Evolutionary conservation across 1,140 invertebrate species (phyloP).

Genomic region (Delia radicum): DNA sequence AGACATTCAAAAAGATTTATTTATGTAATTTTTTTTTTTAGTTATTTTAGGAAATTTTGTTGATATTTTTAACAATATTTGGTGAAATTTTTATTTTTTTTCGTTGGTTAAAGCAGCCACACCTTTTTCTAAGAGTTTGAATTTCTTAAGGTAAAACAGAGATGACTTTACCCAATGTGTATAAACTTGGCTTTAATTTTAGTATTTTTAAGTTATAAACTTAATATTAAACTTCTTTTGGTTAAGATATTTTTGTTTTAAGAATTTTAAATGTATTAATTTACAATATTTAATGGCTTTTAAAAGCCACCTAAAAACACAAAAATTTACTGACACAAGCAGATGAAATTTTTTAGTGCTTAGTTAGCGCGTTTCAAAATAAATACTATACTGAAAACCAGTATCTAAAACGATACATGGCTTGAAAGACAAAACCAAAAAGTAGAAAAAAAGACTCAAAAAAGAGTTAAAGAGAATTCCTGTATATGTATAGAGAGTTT

Average conservation of each 20-base stretch:
- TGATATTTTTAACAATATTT: background rate
- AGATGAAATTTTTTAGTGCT: background rate
- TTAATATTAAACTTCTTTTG: background rate
- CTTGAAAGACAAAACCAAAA: background rate
- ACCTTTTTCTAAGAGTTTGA: conserved; percentile 1
- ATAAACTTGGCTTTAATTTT: background rate
- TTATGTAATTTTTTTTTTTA: background rate
- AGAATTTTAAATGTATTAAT: background rate
- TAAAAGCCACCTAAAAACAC: background rate
- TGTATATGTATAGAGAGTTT: background rate
- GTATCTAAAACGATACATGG: conserved; percentile 15
- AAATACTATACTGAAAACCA: conserved; percentile 11
- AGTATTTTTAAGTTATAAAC: background rate
- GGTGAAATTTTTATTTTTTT: background rate
- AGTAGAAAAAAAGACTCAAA: background rate
- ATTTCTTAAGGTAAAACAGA: conserved; percentile 7
- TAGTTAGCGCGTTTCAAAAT: conserved; percentile 18
- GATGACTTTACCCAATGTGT: background rate
- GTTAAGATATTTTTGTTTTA: background rate
- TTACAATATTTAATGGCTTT: background rate
- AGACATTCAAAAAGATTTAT: background rate
- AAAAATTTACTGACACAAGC: conserved; percentile 9
- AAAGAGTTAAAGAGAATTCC: conserved; percentile 12
- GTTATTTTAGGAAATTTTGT: background rate
- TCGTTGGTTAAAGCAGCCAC: background rate